Base-by-base conservation (phyloP, 2,797 vertebrate genomes). In the Onychomys arenicola region DNA sequence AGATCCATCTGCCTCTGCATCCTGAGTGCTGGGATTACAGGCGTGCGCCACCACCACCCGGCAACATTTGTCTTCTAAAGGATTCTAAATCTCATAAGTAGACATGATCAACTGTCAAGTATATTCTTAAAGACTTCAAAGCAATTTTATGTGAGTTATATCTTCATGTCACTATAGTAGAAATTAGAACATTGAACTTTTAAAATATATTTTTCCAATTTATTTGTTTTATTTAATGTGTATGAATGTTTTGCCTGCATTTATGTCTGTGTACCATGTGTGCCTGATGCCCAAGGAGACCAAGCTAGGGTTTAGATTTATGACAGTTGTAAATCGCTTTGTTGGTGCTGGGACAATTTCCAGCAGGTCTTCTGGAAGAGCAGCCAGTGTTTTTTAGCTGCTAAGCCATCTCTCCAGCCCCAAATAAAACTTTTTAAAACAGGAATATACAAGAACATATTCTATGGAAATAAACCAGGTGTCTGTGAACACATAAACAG, bases 131-230 rank as follows among this genome's bases (percentile, higher is more conserved):
- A 85, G 52, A 90, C 40, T n/a, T 59, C 19, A 86, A 78, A 84
- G 57, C 65, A 2, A 21, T 91, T 69, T 63, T 81, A 59, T 87
- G 63, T 61, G 25, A 6, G 14, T 95, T 67, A 49, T 81, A 78
- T 90, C 32, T 77, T 29, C 43, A 89, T 83, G 80, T 91, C 23
- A 81, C 43, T 67, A 19, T 43, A 69, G 46, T 52, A 69, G 46
- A 86, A 86, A 86, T 86, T 52, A 86, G 81, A 92, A 91, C 86
- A 89, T 85, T 55, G 78, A 95, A 88, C 59, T 43, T 90, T 78
- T 78, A 37, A 82, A 82, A 59, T 82, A 16, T 9, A 37, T 37
- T 77, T 46, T 43, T 55, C 11, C 23, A 16, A 77, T 77, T 46
- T 49, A 49, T 49, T 77, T 77, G 65, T 77, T 77, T 49, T 49